Base-by-base conservation (phyloP, 2,888 invertebrate genomes). In the Sympetrum striolatum region DNA sequence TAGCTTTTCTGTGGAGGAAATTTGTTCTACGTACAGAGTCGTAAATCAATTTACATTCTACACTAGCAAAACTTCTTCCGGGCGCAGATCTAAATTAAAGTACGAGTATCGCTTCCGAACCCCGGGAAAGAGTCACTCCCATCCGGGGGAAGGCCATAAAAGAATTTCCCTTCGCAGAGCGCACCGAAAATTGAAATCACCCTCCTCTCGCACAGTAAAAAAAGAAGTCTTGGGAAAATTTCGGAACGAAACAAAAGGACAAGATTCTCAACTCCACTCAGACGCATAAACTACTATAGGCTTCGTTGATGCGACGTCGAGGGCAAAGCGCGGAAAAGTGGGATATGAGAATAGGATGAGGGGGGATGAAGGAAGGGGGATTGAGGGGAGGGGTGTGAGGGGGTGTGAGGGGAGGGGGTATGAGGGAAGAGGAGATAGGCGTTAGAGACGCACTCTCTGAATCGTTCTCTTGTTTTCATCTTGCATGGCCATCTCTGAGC, bases 401-500 rank as follows among this genome's bases (percentile, higher is more conserved):
- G 22, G 8, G 35, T 39, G 1, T 22, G 82, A 60, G 58, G n/a
- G 25, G 3, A 3, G 73, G n/a, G 25, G 73, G 15, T 10, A 31
- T 25, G 82, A 12, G 81, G 48, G 81, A 44, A 44, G 25, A 18
- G 48, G n/a, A 48, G 48, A n/a, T 58, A 60, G 86, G 86, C 86
- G 86, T 86, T 86, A 86, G 86, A 86, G 86, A 86, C 86, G 86
- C 86, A 86, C 86, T 86, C 64, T 86, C 64, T 39, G 86, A 86
- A 86, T 86, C 86, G 86, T 64, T 64, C 86, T 39, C 86, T 86
- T 86, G 86, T 86, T 86, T 86, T 86, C 86, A 86, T 86, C 86
- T 86, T 64, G 86, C 86, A 86, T 86, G 86, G 86, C 86, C 86
- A 86, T 86, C 86, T 86, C 86, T 86, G 86, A 86, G 86, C 86